A percentile compares a stretch with the other conserved stretches of the same genome.
Conservation (phyloP, 1,140 invertebrate species). For the Drosophila funebris region DNA sequence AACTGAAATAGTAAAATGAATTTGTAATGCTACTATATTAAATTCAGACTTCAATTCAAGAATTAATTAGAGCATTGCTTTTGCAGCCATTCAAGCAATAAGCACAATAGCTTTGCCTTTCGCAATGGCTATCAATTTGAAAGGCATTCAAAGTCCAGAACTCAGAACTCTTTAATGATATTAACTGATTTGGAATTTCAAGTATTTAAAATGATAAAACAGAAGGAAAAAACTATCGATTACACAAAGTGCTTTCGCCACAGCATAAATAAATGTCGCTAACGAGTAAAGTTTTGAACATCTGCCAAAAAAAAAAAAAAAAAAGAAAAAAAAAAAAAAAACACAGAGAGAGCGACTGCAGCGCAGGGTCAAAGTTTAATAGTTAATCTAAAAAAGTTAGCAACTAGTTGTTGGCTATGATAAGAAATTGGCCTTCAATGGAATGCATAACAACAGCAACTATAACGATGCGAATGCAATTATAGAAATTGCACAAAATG, state of each 20-base stretch:
- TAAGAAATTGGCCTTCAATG: conserved; percentile 9
- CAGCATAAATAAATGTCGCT: conserved; percentile 7
- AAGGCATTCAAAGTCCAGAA: no score
- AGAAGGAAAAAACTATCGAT: conserved; percentile 26
- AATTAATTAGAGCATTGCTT: no score
- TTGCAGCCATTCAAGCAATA: no score
- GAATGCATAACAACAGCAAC: neutral
- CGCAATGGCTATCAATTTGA: no score
- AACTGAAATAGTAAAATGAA: no score
- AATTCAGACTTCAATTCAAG: no score
- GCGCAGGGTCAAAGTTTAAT: neutral
- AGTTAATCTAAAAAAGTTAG: conserved; percentile 1
- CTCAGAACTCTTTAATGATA: no score
- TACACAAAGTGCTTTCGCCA: conserved; percentile 31
- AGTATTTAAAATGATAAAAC: neutral
- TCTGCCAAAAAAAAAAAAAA: neutral
- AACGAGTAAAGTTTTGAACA: conserved; percentile 30
- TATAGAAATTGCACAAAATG: conserved; percentile 26
- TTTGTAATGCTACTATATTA: no score
- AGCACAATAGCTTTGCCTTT: no score
- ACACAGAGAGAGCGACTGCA: neutral
- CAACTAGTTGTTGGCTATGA: conserved; percentile 11
- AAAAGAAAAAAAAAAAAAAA: neutral
- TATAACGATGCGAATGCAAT: conserved; percentile 43
- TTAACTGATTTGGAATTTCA: no score